These are phyloP conservation scores for Macrobrachium rosenbergii DNA, from an alignment of 1,140 invertebrate species.

Conservation along the genomic window DNA sequence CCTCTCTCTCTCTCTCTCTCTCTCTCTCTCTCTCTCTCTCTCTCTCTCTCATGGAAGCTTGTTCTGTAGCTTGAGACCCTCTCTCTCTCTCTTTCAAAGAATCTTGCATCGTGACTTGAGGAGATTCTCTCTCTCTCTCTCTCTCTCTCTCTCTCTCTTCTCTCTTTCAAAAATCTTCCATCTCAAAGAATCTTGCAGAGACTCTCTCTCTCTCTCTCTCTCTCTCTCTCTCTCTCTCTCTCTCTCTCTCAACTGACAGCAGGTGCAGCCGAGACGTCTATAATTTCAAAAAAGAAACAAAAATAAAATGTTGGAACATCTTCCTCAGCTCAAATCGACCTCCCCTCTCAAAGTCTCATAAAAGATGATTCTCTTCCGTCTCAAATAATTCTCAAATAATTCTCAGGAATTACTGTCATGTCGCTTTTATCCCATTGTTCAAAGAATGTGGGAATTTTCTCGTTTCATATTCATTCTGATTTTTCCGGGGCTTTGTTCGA, in stretches of 20 bases:
- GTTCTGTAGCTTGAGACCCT: background rate
- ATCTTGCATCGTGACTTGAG: too few relatives aligned
- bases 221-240: slow-evolving; percentile 1
- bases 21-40: slow-evolving; percentile 2
- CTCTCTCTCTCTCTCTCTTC: background rate
- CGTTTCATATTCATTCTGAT: too few relatives aligned
- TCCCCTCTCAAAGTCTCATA: too few relatives aligned
- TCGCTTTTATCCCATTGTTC: too few relatives aligned
- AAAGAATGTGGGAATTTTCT: too few relatives aligned
- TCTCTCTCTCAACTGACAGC: background rate
- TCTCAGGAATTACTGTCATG: too few relatives aligned
- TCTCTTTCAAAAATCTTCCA: background rate
- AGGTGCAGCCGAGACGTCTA: background rate
- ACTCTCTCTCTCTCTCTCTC: background rate
- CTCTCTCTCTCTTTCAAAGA: background rate
- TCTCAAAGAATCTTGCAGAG: too few relatives aligned
- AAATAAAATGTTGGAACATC: too few relatives aligned
- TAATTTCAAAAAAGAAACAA: background rate
- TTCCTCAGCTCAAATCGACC: too few relatives aligned
- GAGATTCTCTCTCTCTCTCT: background rate
- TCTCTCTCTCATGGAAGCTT: background rate
- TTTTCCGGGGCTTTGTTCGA: too few relatives aligned
- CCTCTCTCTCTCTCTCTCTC: slow-evolving; percentile 8
- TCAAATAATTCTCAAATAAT: too few relatives aligned
- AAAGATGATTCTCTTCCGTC: too few relatives aligned